Evolutionary conservation across 2,113 vertebrate species (phyloP).

Genomic region (Centropus bengalensis): DNA sequence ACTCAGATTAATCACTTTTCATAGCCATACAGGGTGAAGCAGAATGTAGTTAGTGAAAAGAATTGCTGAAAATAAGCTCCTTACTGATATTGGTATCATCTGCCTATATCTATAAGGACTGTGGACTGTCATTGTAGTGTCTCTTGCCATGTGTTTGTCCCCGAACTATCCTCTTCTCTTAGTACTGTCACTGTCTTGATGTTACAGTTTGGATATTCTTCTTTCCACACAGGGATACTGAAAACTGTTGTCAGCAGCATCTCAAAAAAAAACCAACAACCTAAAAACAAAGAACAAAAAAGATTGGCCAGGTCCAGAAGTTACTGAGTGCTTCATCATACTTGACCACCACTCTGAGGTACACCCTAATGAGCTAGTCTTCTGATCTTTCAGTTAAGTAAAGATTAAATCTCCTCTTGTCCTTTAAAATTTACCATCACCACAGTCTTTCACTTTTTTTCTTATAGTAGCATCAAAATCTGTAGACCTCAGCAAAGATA

Average conservation of each 20-base stretch:
- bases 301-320: background rate
- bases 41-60: background rate
- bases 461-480: background rate
- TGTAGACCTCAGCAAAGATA: background rate
- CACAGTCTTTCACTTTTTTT: background rate
- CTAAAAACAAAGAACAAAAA: background rate
- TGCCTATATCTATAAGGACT: background rate
- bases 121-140: background rate
- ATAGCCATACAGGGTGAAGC: background rate
- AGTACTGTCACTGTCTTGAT: background rate
- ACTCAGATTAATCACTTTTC: background rate
- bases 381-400: background rate
- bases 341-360: background rate
- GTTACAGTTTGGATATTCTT: background rate
- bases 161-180: background rate
- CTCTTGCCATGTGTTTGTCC: background rate
- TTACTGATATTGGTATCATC: background rate
- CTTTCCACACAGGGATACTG: background rate
- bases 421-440: background rate
- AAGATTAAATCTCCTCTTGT: background rate
- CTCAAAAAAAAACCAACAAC: background rate
- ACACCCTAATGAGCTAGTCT: background rate
- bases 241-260: background rate
- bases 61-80: background rate
- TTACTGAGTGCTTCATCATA: background rate